phyloP scores from a whole-genome alignment of 2,797 vertebrate species.

The Acipenser ruthenus region DNA sequence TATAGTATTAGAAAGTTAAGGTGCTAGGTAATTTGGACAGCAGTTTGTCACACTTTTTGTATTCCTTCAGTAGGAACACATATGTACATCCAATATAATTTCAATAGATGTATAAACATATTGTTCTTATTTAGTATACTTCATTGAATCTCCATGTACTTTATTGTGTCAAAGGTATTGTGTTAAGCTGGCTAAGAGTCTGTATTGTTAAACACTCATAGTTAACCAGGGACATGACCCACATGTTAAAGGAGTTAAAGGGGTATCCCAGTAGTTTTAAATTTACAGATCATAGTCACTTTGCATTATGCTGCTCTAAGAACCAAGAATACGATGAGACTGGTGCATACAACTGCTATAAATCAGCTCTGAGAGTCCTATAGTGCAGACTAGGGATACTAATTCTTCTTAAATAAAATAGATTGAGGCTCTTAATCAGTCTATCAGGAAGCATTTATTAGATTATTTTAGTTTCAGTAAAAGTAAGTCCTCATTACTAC shows the following conservation, averaged over 20 bases:
- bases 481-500: conserved; percentile 12
- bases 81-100: too few relatives aligned
- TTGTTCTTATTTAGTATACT: too few relatives aligned
- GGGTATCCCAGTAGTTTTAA: neutral
- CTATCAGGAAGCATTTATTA: conserved; percentile 16
- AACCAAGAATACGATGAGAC: neutral
- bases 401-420: neutral
- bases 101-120: too few relatives aligned
- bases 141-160: too few relatives aligned
- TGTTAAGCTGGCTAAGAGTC: too few relatives aligned
- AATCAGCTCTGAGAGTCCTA: neutral
- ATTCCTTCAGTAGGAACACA: too few relatives aligned
- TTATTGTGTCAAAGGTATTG: too few relatives aligned
- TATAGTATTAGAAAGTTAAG: too few relatives aligned
- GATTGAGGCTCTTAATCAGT: conserved; percentile 1
- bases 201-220: too few relatives aligned
- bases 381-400: neutral
- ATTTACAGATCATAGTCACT: neutral
- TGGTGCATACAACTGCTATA: neutral
- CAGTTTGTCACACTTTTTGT: too few relatives aligned
- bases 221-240: neutral
- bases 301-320: neutral
- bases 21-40: too few relatives aligned
- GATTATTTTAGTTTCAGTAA: conserved; percentile 17
- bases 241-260: neutral